These are phyloP conservation scores for Acleris holmiana DNA, from an alignment of 2,888 invertebrate species.

Conservation along the genomic window DNA sequence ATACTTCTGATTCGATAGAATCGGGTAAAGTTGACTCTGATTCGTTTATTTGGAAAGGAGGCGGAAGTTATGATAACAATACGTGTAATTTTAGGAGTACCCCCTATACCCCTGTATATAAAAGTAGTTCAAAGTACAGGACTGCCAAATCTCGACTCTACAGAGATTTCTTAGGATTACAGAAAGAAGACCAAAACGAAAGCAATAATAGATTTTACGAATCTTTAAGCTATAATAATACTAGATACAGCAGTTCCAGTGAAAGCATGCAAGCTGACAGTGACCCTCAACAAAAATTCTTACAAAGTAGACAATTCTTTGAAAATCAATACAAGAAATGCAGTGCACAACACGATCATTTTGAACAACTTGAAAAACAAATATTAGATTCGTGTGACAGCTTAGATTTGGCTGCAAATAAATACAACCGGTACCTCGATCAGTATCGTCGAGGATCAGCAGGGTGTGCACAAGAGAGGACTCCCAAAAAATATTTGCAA, in stretches of 20 bases:
- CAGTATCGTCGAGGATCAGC: slow-evolving; percentile 44
- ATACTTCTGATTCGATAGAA: slow-evolving; percentile 58
- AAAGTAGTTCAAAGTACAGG: slow-evolving; percentile 51
- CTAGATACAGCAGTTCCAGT: slow-evolving; percentile 47
- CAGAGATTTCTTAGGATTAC: slow-evolving; percentile 56
- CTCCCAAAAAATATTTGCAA: slow-evolving; percentile 84
- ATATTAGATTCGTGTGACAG: slow-evolving; percentile 63
- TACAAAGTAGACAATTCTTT: slow-evolving; percentile 46
- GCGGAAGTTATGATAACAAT: slow-evolving; percentile 41
- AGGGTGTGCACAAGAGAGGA: slow-evolving; percentile 44
- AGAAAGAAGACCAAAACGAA: slow-evolving; percentile 40
- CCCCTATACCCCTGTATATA: slow-evolving; percentile 55
- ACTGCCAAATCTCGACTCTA: slow-evolving; percentile 54
- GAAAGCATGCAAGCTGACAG: slow-evolving; percentile 44
- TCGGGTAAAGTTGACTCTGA: slow-evolving; percentile 61
- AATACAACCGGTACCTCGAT: slow-evolving; percentile 62
- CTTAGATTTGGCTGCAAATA: slow-evolving; percentile 60
- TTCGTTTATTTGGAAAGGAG: slow-evolving; percentile 63
- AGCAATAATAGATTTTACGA: slow-evolving; percentile 1
- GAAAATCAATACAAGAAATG: slow-evolving; percentile 47
- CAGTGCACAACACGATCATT: slow-evolving; percentile 42
- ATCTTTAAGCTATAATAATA: slow-evolving; percentile 31
- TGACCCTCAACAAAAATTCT: slow-evolving; percentile 43
- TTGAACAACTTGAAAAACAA: slow-evolving; percentile 58
- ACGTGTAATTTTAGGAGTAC: slow-evolving; percentile 44